Evolutionary conservation across 2,113 vertebrate genomes (phyloP).

Genomic region (Ammospiza nelsoni): DNA sequence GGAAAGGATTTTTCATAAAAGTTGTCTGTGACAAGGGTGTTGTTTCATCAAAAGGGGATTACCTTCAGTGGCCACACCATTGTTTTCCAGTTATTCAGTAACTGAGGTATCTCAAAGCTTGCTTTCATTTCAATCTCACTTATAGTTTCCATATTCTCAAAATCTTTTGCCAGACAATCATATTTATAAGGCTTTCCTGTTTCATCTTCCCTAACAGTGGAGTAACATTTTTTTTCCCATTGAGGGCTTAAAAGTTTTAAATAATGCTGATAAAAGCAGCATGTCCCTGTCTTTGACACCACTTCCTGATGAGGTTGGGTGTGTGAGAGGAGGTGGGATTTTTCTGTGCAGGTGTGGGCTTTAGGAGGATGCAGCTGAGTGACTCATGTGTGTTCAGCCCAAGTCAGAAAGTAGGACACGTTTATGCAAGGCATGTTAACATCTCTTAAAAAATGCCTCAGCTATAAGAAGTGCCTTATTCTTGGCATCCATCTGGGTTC

Average conservation of each 20-base stretch:
- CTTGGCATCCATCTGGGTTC: conserved; percentile 53
- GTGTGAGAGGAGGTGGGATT: background rate
- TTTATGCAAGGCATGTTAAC: conserved; percentile 44
- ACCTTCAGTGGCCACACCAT: too few species aligned
- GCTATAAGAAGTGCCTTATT: conserved; percentile 57
- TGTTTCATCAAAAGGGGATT: too few species aligned
- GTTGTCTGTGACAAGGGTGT: too few species aligned
- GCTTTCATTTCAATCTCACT: too few species aligned
- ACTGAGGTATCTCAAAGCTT: too few species aligned
- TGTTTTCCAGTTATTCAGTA: too few species aligned
- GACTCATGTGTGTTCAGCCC: background rate
- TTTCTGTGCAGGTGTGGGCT: background rate
- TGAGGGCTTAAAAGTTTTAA: background rate
- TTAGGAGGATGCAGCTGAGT: background rate
- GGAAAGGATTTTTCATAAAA: too few species aligned
- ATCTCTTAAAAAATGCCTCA: conserved; percentile 41
- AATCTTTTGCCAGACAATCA: too few species aligned
- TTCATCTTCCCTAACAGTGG: too few species aligned
- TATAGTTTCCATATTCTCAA: too few species aligned
- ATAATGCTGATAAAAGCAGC: background rate
- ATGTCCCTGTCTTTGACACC: background rate
- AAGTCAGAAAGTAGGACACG: conserved; percentile 48
- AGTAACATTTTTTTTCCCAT: background rate
- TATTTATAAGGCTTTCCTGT: too few species aligned
- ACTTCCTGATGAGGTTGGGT: background rate